Percentiles rank a stretch among this genome's conserved stretches.
Evolutionary conservation across 2,113 vertebrate species (phyloP).

Genomic region (Archocentrus centrarchus): DNA sequence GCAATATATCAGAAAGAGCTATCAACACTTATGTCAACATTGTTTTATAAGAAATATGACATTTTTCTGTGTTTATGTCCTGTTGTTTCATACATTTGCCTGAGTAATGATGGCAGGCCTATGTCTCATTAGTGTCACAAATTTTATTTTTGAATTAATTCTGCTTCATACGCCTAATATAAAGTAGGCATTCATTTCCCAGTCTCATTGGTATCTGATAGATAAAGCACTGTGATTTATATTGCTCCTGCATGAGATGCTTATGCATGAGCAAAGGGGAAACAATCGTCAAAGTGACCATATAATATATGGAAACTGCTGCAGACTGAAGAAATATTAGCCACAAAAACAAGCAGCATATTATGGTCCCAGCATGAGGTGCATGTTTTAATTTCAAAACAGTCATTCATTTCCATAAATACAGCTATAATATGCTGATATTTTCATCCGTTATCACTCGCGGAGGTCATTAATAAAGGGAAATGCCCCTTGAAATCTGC

Average conservation of each 20-base stretch:
- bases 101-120: conserved; percentile 52
- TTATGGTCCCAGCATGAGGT: conserved; percentile 66
- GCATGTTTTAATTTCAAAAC: conserved; percentile 70
- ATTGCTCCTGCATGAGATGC: conserved; percentile 64
- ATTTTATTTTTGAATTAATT: conserved; percentile 72
- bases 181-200: conserved; percentile 54
- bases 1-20: conserved; percentile 70
- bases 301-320: conserved; percentile 74
- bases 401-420: conserved; percentile 69
- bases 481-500: conserved; percentile 44
- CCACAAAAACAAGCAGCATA: conserved; percentile 60
- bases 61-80: conserved; percentile 41
- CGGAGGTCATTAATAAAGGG: conserved; percentile 69
- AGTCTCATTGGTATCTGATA: conserved; percentile 53
- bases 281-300: conserved; percentile 70
- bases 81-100: conserved; percentile 62
- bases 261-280: conserved; percentile 69
- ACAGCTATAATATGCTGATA: conserved; percentile 61
- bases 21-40: conserved; percentile 74
- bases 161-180: conserved; percentile 59
- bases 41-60: conserved; percentile 70
- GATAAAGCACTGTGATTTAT: conserved; percentile 69
- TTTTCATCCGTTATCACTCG: conserved; percentile 65
- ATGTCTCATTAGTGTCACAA: conserved; percentile 70
- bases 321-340: conserved; percentile 63